Evolutionary conservation across 2,113 vertebrate genomes (phyloP), one percentile per base, ranked within the genome.

Genomic region (Cheilinus undulatus): DNA sequence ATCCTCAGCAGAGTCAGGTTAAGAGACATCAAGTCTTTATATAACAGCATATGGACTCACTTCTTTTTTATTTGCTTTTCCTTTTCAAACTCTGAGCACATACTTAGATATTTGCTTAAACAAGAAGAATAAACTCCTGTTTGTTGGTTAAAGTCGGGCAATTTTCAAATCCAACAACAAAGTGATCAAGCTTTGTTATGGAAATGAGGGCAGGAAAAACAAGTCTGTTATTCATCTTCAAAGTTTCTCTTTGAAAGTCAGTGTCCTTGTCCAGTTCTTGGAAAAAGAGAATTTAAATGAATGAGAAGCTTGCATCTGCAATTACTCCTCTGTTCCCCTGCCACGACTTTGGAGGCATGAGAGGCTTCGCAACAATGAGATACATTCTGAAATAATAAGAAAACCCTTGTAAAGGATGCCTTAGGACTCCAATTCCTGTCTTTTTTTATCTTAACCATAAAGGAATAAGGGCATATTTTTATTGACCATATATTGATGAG

Each of bases 251-350:
- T 82, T 24, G 2, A 48, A 82, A 65, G 48, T 71, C 61, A 56
- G 26, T 75, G 77, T 72, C 77, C 66, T 78, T 86, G 80, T 84
- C 68, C 72, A 67, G 79, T 17, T 79, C 71, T 19, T 51, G 26
- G n/a, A 34, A 84, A 84, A 79, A 68, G 43, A 73, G 13, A 22
- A 82, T 77, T 84, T 58, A 71, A 86, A 86, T 77, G 58, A 61
- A 75, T 54, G 28, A 46, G 38, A 66, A 72, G 57, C 54, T 82
- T 57, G 49, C 61, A 82, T 77, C 61, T 63, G 60, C 45, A 73
- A 53, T 78, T 67, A 78, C 34, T 42, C 34, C 51, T 70, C 26
- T 61, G 34, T 70, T 76, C 38, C 11, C 19, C 36, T 45, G 20
- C 40, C 30, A 26, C 74, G 64, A 51, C 61, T 56, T 74, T 67